Evolutionary conservation across 2,797 vertebrate species (phyloP), one percentile per base, ranked within the genome.

Genomic region (Enteromius paludinosus): DNA sequence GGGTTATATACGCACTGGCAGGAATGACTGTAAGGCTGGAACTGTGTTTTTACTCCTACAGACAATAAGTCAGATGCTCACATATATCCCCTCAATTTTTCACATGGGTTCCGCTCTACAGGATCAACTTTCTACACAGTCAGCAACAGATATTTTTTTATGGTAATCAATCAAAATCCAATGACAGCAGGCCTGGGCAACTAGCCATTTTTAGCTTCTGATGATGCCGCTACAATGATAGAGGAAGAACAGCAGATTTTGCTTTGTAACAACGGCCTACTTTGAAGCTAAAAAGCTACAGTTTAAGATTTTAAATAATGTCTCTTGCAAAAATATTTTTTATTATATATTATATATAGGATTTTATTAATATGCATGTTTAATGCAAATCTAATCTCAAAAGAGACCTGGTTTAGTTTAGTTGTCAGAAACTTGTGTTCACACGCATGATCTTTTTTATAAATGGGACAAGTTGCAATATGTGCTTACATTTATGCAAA

Each of bases 111-210:
- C 91, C 90, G 93, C 91, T 92, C 90, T 89, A 89, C 86, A 90
- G 92, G 90, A 92, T 92, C 91, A 90, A 92, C 64, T 93, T 93
- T 93, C 90, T 93, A 90, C 90, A 88, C 87, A 91, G 93, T 94
- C 94, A 91, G 91, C 88, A 93, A 93, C 87, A 92, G 90, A 92
- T 93, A 92, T 20, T 94, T 92, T 94, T 92, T 92, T 86, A 87
- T 83, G 86, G 91, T 93, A 90, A 94, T 94, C 92, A 94, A 93
- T 95, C 93, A 94, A 90, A 84, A 79, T 43, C 64, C 23, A 77
- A 54, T 90, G 93, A 93, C 93, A 92, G 91, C 87, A 73, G 80
- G 78, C 49, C 87, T 81, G 87, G 61, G 92, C 89, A 90, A 90
- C 88, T 88, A 89, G 35, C 62, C 65, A 66, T 70, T 49, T 49